Evolutionary conservation across 1,140 invertebrate genomes (phyloP), one percentile per base, ranked within the genome.

Genomic region (Panagrolaimus sp.): DNA sequence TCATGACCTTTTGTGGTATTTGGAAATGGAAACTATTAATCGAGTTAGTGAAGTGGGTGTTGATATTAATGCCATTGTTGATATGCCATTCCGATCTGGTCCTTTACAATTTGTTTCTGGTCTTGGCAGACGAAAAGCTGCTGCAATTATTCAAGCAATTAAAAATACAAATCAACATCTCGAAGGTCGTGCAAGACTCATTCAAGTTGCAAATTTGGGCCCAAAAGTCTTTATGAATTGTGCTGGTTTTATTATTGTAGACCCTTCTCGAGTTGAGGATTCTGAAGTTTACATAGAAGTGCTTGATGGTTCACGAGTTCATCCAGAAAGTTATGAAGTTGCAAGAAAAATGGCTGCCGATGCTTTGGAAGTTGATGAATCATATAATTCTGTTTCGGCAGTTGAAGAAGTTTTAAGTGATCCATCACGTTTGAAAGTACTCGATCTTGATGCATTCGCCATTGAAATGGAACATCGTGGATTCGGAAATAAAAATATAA

Each of bases 331-430:
- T 0, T 99, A 98, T 78, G 96, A 98, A 83, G 98, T 95, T 95
- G 96, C 96, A 0, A 86, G 94, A 24, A 99, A 99, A 86, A 99
- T 99, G 95, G 96, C 96, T 4, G 93, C 98, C 0, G 96, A 99
- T 87, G 96, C 96, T 8, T 85, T 98, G 12, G 96, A 99, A 76
- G 96, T 97, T 76, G 95, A 98, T 76, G 86, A 86, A 43, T 58
- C 52, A 28, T 28, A 58, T 85, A 87, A 74, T n/a, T 96, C 98
- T 87, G 94, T 95, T 0, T 91, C 91, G 3, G 95, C 96, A 17
- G 84, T 99, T 0, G 94, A 98, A 80, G 95, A 98, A 85, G 98
- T 98, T 80, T 84, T 98, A 0, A 92, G 96, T 84, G 46, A 83
- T 73, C 95, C 96, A 0, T 94, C 97, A 76, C 88, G 92, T 77